Evolutionary conservation across 2,113 vertebrate species (phyloP), one percentile per base, ranked within the genome.

Genomic region (Rhynchomys soricoides): DNA sequence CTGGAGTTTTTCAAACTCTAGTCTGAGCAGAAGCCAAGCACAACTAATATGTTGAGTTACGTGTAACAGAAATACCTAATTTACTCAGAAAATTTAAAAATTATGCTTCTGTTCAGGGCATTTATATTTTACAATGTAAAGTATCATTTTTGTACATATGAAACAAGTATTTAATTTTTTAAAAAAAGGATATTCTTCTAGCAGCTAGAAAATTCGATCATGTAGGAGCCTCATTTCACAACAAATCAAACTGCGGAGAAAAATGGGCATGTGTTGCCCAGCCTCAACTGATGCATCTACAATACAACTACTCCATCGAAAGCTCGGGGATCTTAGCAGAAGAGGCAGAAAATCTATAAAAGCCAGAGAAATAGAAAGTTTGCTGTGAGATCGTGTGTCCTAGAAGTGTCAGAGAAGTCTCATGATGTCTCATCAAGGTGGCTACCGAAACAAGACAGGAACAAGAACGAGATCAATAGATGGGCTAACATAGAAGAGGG

Each of bases 61-160:
- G 79, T 70, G 37, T 43, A 75, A 57, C 52, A 85, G 91, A 94
- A 86, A 64, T 89, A 31, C 31, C 50, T 85, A 62, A 24, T 74
- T 91, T 85, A 66, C 21, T 73, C 81, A 12, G 29, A 40, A 94
- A 73, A 91, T 83, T 97, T 91, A 95, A 66, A 52, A 96, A 86
- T 37, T 71, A 77, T 16, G 93, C 83, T 88, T 87, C 91, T 91
- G 48, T 52, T 91, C 31, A 91, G 50, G 93, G 68, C 0, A 45
- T 79, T 85, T 7, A 50, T 29, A 90, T 92, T 89, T 95, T 87
- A 81, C 50, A 95, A 94, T 10, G 88, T 64, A 45, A 74, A 77
- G 71, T 45, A 64, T 31, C 74, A 85, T 83, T 93, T 91, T 45
- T 92, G 22, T 29, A 6, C 16, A 85, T 16, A 75, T 13, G 40